Evolutionary conservation across 2,797 vertebrate genomes (phyloP).

Genomic region (Aselliscus stoliczkanus): DNA sequence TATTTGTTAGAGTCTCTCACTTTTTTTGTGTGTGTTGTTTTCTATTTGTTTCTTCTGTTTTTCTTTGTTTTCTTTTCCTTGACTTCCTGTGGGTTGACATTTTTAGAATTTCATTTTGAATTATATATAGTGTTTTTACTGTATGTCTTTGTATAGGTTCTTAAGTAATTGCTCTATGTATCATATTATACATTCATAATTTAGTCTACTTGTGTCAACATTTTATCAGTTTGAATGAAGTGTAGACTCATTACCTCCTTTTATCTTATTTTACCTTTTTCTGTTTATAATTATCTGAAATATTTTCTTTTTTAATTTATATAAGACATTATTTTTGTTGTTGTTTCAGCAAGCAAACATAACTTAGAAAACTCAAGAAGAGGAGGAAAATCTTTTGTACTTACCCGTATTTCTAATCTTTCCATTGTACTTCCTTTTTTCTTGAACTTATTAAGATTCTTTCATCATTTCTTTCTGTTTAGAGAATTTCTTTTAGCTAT

Average conservation of each 20-base stretch:
- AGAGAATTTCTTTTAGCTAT: no score
- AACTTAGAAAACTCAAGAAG: background rate
- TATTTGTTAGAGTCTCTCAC: background rate
- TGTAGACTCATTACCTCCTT: background rate
- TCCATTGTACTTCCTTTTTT: background rate
- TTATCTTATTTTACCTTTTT: background rate
- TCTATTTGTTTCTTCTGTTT: background rate
- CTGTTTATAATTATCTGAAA: background rate
- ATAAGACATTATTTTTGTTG: background rate
- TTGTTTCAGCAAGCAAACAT: background rate
- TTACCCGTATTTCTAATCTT: background rate
- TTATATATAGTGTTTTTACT: background rate
- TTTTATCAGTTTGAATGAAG: background rate
- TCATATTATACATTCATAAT: background rate
- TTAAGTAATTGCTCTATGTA: background rate
- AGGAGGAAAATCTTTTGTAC: background rate
- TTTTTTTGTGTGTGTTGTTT: background rate
- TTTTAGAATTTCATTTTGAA: background rate
- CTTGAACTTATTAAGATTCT: background rate
- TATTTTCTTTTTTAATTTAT: background rate
- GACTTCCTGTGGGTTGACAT: background rate
- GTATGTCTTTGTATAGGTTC: background rate
- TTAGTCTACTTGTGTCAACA: background rate
- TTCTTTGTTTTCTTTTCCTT: background rate
- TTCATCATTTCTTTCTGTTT: background rate